Percentiles rank a stretch among this genome's conserved stretches.
Evolutionary conservation across 2,888 invertebrate species (phyloP).

Genomic region (Lasioglossum vierecki): DNA sequence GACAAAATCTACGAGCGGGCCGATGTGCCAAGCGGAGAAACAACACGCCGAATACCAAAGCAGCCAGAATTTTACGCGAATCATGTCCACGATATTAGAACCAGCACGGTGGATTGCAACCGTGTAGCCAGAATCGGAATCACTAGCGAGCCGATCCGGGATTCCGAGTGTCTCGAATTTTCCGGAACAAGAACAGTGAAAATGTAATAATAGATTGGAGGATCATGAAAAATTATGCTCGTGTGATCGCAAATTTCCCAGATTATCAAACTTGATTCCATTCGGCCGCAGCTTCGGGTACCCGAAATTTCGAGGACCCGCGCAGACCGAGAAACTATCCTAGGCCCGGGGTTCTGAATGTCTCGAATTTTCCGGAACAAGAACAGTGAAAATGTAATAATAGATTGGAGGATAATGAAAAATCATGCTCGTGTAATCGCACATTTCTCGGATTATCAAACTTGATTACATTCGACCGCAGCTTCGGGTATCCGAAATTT

Average conservation of each 20-base stretch:
- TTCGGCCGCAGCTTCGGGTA: neutral
- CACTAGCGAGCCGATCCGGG: neutral
- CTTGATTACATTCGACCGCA: neutral
- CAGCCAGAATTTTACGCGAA: slow-evolving; percentile 44
- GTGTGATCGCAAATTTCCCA: neutral
- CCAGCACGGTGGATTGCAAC: slow-evolving; percentile 27
- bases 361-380: neutral
- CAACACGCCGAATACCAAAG: slow-evolving; percentile 53
- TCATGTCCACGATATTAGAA: slow-evolving; percentile 25
- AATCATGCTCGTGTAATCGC: neutral
- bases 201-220: neutral
- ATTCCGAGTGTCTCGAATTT: neutral
- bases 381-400: neutral
- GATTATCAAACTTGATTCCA: neutral
- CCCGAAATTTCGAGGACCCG: neutral
- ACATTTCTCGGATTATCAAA: neutral
- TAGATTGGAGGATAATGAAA: neutral
- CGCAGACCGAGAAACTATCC: too few relatives aligned
- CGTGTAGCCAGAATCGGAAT: slow-evolving; percentile 32
- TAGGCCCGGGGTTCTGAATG: neutral
- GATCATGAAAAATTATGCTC: neutral
- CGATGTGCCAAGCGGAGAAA: slow-evolving; percentile 48
- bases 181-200: accelerated
- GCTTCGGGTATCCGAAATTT: neutral
- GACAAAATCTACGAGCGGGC: slow-evolving; percentile 45